Percentiles rank a stretch among this genome's conserved stretches.
Evolutionary conservation across 2,888 invertebrate species (phyloP).

Genomic region (Drosophila mercatorum): DNA sequence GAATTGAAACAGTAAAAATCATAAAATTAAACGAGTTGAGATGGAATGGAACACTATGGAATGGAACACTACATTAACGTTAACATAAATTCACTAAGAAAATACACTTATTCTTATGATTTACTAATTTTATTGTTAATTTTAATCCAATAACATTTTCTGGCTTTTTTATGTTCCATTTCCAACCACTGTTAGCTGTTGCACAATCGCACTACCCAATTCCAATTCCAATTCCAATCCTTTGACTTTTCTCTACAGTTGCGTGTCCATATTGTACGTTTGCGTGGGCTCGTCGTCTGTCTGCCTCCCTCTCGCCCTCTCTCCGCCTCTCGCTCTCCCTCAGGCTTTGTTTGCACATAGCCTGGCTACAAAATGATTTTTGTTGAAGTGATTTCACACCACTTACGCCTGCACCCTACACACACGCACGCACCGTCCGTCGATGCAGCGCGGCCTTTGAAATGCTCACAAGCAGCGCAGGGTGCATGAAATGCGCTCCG

Average conservation of each 20-base stretch:
- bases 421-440: constrained; percentile 13
- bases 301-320: neutral
- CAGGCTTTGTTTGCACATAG: constrained; percentile 50
- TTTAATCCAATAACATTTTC: neutral
- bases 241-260: constrained; percentile 43
- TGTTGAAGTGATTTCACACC: constrained; percentile 60
- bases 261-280: constrained; percentile 58
- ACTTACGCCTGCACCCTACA: constrained; percentile 43
- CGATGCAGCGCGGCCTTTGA: constrained; percentile 2
- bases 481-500: constrained; percentile 4
- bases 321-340: neutral
- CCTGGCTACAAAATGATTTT: constrained; percentile 54
- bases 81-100: too few relatives aligned
- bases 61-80: too few relatives aligned
- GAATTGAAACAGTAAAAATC: neutral
- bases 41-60: neutral
- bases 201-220: constrained; percentile 38
- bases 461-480: neutral
- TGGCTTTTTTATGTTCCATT: neutral
- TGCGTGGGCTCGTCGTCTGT: constrained; percentile 38
- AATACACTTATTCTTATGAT: too few relatives aligned
- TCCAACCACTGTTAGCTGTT: constrained; percentile 36
- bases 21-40: neutral
- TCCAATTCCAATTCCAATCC: constrained; percentile 37
- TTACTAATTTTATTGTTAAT: neutral